Conservation (phyloP, 2,888 invertebrate species). For the Hipparchia sbordonii region DNA sequence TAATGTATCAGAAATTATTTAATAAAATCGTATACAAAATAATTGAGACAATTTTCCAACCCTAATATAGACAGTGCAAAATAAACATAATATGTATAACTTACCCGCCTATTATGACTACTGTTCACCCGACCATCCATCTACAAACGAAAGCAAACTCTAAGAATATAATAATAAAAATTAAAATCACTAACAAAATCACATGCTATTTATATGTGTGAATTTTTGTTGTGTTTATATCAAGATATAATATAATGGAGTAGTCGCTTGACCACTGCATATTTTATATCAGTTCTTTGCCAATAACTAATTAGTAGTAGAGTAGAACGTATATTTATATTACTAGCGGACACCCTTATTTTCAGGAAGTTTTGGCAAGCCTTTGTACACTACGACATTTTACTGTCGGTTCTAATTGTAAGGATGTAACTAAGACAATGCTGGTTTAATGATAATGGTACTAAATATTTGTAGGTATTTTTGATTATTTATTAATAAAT, state of each 20-base stretch:
- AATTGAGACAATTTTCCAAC: not conserved
- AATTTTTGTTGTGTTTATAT: conserved; percentile 2
- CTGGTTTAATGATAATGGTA: too few relatives aligned
- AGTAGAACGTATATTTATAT: too few relatives aligned
- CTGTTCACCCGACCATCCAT: conserved; percentile 83
- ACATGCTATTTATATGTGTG: conserved; percentile 38
- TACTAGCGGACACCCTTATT: too few relatives aligned
- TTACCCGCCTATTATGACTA: conserved; percentile 83
- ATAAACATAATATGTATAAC: conserved; percentile 63
- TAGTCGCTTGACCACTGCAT: too few relatives aligned
- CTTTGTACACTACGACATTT: not conserved
- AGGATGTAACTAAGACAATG: too few relatives aligned
- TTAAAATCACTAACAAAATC: conserved; percentile 47
- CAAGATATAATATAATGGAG: too few relatives aligned
- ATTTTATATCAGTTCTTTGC: too few relatives aligned
- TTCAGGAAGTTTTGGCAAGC: not conserved
- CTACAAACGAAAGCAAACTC: conserved; percentile 82
- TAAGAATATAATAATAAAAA: conserved; percentile 63
- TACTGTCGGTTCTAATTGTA: too few relatives aligned
- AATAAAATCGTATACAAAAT: not conserved
- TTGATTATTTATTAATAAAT: too few relatives aligned
- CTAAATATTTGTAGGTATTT: too few relatives aligned
- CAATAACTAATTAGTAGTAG: too few relatives aligned
- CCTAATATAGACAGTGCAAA: conserved; percentile 37
- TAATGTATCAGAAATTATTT: not conserved